Percentiles rank a stretch among this genome's conserved stretches.
Conservation (phyloP, 1,140 invertebrate species). For the Stratiolaelaps scimitus region DNA sequence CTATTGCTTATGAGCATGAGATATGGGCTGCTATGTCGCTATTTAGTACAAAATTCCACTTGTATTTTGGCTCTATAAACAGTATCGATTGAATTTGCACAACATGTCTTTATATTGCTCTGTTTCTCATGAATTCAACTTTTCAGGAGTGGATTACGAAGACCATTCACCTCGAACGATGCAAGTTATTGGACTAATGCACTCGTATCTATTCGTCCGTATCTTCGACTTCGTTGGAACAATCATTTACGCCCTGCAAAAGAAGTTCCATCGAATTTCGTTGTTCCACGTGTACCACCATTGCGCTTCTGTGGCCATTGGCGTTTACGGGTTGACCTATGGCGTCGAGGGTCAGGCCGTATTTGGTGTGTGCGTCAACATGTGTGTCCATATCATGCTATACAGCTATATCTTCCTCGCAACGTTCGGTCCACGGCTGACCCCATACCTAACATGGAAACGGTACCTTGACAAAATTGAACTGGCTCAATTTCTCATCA, state of each 20-base stretch:
- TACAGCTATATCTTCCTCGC: slow-evolving; percentile 46
- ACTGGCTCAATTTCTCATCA: slow-evolving; percentile 38
- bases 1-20: no score
- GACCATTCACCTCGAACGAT: slow-evolving; percentile 4
- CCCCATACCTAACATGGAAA: slow-evolving; percentile 47
- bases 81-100: no score
- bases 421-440: slow-evolving; percentile 43
- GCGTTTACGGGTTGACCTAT: slow-evolving; percentile 15
- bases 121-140: no score
- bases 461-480: slow-evolving; percentile 46
- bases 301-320: slow-evolving; percentile 11
- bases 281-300: slow-evolving; percentile 25
- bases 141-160: slow-evolving; percentile 24
- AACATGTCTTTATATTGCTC: no score
- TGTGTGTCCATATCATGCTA: slow-evolving; percentile 58
- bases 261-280: slow-evolving; percentile 5
- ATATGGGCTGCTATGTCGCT: no score
- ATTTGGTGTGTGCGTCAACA: slow-evolving; percentile 49
- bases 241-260: slow-evolving; percentile 15
- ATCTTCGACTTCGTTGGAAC: slow-evolving; percentile 27
- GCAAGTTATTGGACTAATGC: slow-evolving; percentile 16
- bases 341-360: slow-evolving; percentile 22
- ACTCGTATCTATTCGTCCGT: slow-evolving; percentile 9
- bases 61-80: no score
- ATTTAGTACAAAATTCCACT: no score